These are phyloP conservation scores for Brachystomella parvula DNA, from an alignment of 1,140 invertebrate genomes.

Conservation along the genomic window DNA sequence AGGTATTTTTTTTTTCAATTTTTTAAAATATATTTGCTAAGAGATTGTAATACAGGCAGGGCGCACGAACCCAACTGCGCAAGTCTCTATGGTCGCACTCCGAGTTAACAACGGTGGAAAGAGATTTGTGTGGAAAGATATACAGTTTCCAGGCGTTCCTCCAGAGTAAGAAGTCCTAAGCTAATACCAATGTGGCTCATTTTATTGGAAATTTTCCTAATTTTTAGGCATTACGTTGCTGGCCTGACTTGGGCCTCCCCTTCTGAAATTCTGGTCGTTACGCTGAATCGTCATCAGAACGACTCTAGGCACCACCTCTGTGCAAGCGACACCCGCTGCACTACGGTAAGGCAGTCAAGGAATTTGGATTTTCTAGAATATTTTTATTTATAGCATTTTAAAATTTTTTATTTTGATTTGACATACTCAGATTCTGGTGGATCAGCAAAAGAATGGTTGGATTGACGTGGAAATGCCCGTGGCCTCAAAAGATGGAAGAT, in stretches of 20 bases:
- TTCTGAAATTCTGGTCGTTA: constrained; percentile 60
- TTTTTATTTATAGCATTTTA: constrained; percentile 16
- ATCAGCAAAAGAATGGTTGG: constrained; percentile 57
- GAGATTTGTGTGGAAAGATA: background rate
- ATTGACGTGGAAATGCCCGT: constrained; percentile 53
- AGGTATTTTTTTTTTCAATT: constrained; percentile 48
- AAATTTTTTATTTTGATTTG: constrained; percentile 36
- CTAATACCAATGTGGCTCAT: background rate
- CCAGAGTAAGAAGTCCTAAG: constrained; percentile 18
- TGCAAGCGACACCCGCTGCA: background rate
- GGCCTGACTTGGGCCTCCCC: constrained; percentile 69
- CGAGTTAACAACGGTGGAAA: background rate
- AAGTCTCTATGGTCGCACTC: constrained; percentile 63
- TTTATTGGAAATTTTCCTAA: constrained; percentile 14
- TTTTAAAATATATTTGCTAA: background rate
- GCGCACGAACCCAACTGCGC: constrained; percentile 64
- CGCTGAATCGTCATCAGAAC: constrained; percentile 83
- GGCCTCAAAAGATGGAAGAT: constrained; percentile 49
- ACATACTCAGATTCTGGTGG: constrained; percentile 33
- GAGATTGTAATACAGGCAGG: constrained; percentile 52
- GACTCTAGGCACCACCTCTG: constrained; percentile 46
- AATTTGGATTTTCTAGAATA: background rate
- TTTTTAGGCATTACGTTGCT: constrained; percentile 54
- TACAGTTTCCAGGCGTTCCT: constrained; percentile 18
- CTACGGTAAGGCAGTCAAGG: constrained; percentile 4